Percentiles rank a stretch among this genome's conserved stretches.
Evolutionary conservation across 2,797 vertebrate species (phyloP).

Genomic region (Karalla daura): DNA sequence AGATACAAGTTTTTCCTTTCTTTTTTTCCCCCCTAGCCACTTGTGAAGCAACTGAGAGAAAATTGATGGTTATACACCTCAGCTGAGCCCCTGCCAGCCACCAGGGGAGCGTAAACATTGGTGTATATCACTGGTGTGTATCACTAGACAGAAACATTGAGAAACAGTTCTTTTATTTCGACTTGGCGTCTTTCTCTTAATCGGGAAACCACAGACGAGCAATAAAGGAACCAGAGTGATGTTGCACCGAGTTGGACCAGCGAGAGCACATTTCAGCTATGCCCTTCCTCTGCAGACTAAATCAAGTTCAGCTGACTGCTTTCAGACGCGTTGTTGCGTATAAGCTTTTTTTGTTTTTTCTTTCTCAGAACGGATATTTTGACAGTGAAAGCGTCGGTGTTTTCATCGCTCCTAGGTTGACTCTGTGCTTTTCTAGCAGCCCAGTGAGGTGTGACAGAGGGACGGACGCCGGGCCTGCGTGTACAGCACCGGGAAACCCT

Average conservation of each 20-base stretch:
- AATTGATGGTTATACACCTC: constrained; percentile 1
- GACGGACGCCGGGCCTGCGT: constrained; percentile 2
- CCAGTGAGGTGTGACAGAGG: background rate
- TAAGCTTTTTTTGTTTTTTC: background rate
- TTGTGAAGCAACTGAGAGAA: background rate
- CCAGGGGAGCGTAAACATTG: background rate
- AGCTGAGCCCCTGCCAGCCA: background rate
- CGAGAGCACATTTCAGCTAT: no score
- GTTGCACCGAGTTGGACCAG: background rate
- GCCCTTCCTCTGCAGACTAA: background rate
- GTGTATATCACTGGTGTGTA: background rate
- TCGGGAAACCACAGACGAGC: background rate
- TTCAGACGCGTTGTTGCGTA: background rate
- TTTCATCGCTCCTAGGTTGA: background rate
- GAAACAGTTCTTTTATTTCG: background rate
- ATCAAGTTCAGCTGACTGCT: constrained; percentile 12
- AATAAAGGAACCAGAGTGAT: background rate
- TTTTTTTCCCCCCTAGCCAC: background rate
- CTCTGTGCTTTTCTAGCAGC: background rate
- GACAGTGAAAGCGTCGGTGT: constrained; percentile 7
- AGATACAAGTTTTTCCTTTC: background rate
- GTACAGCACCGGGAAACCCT: background rate
- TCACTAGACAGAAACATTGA: no score
- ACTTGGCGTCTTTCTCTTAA: background rate
- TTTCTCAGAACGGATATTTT: constrained; percentile 1